Base-by-base conservation (phyloP, 2,888 invertebrate species). In the Allacma fusca region DNA sequence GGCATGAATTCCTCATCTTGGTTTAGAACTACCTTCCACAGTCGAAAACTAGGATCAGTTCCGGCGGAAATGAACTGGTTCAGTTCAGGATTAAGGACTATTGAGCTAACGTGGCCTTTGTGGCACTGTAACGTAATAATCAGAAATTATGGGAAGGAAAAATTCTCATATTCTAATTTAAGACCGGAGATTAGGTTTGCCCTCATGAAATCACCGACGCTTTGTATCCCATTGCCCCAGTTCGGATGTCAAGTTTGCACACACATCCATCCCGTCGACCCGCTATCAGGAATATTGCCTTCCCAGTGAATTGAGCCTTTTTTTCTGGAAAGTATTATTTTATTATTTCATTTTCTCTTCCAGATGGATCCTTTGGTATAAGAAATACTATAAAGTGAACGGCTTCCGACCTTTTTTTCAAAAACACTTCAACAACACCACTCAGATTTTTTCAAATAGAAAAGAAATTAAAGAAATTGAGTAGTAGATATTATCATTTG, bases 1-100 rank as follows among this genome's bases (percentile, higher is more conserved):
- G 84, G 84, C 0, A 81, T 67, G 65, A 83, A 83, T n/a, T 84
- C 84, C 13, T 83, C 83, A 0, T 81, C 81, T 69, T 81, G 76
- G 28, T 79, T 78, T 0, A 81, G 1, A n/a, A 69, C 57, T 21
- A 82, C 77, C 62, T 84, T 84, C 84, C 84, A 84, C 16, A 84
- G 64, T 1, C 84, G 75, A 40, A 84, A 62, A 1, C 79, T 79
- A 1, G 84, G 84, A 29, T 82, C 82, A 24, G 62, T 57, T 12
- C 83, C 84, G 62, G 81, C 26, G 0, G 83, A 80, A 1, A 79
- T 76, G 67, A 83, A 83, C 72, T 84, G 84, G 43, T 76, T 80
- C 1, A 84, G 57, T 57, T 82, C 80, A 9, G 81, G 81, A 76
- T 83, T 83, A 0, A 83, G 75, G 23, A 75, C 76, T 23, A 84